Evolutionary conservation across 2,888 invertebrate genomes (phyloP).

Genomic region (Iselma pallidipennis): DNA sequence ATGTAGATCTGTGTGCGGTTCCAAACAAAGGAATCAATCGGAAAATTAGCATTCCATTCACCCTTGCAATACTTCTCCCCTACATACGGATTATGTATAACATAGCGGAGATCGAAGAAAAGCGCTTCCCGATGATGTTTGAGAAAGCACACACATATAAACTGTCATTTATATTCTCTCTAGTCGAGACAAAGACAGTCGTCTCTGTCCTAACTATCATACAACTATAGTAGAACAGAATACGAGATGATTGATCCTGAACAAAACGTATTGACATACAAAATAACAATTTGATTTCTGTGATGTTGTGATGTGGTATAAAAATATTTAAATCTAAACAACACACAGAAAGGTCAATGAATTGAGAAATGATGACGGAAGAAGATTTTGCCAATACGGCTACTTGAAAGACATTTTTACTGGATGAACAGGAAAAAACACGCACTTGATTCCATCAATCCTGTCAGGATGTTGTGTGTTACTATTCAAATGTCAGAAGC

Average conservation of each 20-base stretch:
- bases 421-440: no score
- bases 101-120: no score
- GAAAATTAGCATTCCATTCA: neutral
- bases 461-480: neutral
- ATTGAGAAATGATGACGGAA: neutral
- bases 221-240: no score
- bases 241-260: conserved; percentile 22
- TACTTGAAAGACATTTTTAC: no score
- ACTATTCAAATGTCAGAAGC: neutral
- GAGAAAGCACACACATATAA: neutral
- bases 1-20: neutral
- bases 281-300: neutral
- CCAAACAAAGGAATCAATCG: neutral
- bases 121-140: neutral
- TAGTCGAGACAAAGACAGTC: neutral
- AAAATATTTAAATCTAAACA: neutral
- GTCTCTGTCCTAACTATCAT: no score
- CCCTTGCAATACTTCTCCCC: neutral
- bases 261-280: conserved; percentile 28
- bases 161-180: neutral
- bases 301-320: no score
- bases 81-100: neutral
- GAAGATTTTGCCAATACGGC: no score
- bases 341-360: neutral
- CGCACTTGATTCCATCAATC: no score